A percentile compares a stretch with the other conserved stretches of the same genome.
phyloP scores from a whole-genome alignment of 1,140 invertebrate genomes.

The Aphelenchoides avenae region DNA sequence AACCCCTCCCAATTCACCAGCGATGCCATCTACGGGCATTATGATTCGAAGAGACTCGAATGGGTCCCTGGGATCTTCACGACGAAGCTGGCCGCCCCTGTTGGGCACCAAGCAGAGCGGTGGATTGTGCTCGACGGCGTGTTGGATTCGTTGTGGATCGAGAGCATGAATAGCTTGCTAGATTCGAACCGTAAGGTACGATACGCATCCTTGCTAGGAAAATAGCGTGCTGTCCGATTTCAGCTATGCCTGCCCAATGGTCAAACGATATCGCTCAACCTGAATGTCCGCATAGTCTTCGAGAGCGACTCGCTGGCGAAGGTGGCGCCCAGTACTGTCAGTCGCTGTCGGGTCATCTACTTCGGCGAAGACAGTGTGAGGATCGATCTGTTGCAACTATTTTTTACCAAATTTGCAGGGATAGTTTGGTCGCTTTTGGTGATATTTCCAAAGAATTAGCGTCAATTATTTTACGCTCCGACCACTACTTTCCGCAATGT shows the following conservation, averaged over 20 bases:
- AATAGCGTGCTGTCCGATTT: conserved; percentile 10
- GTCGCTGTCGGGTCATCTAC: conserved; percentile 34
- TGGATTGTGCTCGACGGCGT: conserved; percentile 36
- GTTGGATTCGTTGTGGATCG: conserved; percentile 31
- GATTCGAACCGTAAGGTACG: conserved; percentile 31
- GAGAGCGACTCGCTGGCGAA: conserved; percentile 22
- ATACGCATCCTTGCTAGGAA: neutral
- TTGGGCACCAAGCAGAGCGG: conserved; percentile 14
- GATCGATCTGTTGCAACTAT: no score
- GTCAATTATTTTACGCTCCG: no score
- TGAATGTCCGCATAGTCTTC: conserved; percentile 29
- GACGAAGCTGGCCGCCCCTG: conserved; percentile 8
- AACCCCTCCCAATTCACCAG: conserved; percentile 33
- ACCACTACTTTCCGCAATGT: no score
- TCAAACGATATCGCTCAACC: conserved; percentile 23
- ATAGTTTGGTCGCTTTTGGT: neutral
- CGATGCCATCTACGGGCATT: conserved; percentile 25
- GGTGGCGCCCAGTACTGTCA: conserved; percentile 34
- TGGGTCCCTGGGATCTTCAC: conserved; percentile 27
- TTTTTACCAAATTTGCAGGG: conserved; percentile 7
- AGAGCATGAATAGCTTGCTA: conserved; percentile 31
- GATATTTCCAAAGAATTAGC: neutral
- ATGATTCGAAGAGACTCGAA: conserved; percentile 29
- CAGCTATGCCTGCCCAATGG: conserved; percentile 16
- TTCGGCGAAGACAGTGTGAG: conserved; percentile 29